Conservation (phyloP, 2,113 vertebrate genomes). For the pig (Sus scrofa) region DNA sequence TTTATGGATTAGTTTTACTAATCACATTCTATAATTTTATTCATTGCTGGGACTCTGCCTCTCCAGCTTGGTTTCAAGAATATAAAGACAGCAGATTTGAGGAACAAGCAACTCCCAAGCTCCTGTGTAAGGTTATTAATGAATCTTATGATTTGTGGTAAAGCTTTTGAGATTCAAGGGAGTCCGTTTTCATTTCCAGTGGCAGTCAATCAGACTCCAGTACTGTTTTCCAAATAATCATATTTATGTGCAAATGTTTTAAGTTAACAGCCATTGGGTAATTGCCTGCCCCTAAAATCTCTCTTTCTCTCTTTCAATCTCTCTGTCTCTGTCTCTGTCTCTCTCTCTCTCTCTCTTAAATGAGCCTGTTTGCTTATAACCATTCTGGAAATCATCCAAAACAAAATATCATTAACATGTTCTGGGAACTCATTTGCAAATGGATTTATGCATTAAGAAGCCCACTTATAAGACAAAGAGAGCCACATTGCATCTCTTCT, state of each 20-base stretch:
- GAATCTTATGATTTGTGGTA: conserved; percentile 79
- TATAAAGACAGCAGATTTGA: conserved; percentile 61
- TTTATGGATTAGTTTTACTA: conserved; percentile 68
- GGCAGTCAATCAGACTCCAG: conserved; percentile 75
- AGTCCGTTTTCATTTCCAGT: conserved; percentile 82
- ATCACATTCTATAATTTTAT: conserved; percentile 71
- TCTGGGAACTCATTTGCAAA: conserved; percentile 81
- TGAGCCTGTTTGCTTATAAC: conserved; percentile 70
- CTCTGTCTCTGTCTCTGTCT: neutral
- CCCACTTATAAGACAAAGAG: conserved; percentile 39
- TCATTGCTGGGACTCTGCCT: conserved; percentile 2
- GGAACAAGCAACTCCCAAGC: conserved; percentile 49
- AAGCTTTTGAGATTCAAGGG: conserved; percentile 82
- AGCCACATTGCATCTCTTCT: neutral
- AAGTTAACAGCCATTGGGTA: conserved; percentile 73
- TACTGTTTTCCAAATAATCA: conserved; percentile 81
- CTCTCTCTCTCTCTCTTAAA: conserved; percentile 48
- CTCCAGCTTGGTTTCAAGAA: conserved; percentile 58
- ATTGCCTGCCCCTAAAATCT: conserved; percentile 58
- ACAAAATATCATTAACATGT: conserved; percentile 75
- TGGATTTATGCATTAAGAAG: conserved; percentile 64
- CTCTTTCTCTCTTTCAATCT: conserved; percentile 9
- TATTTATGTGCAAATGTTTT: conserved; percentile 80
- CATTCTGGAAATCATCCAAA: conserved; percentile 70
- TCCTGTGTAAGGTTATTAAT: conserved; percentile 71